These are phyloP conservation scores for Pandion haliaetus DNA, from an alignment of 2,113 vertebrate genomes.

Conservation along the genomic window DNA sequence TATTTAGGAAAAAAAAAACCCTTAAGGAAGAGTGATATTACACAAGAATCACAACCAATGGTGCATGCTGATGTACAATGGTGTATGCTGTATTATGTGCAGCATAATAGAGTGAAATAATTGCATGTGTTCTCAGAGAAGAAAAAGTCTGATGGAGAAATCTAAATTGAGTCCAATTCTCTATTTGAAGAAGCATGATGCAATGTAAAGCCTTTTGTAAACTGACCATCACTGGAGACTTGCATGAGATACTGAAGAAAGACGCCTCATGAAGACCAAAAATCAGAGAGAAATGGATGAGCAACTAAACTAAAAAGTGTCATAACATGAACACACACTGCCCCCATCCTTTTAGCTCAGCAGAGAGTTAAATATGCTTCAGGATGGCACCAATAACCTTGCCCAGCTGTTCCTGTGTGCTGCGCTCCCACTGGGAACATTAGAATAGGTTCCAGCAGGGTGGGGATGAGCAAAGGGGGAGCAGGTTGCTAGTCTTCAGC, in stretches of 20 bases:
- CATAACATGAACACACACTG: not conserved
- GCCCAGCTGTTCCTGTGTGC: not conserved
- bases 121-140: not conserved
- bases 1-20: not conserved
- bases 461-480: conserved; percentile 35
- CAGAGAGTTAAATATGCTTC: not conserved
- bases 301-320: not conserved
- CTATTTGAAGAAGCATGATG: not conserved
- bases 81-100: not conserved
- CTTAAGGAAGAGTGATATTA: not conserved
- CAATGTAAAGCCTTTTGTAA: not conserved
- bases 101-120: not conserved
- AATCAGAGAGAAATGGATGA: not conserved
- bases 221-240: not conserved
- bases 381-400: not conserved
- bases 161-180: not conserved
- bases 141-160: not conserved
- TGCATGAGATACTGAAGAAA: not conserved
- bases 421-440: not conserved
- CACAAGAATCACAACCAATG: not conserved
- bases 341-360: not conserved
- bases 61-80: not conserved
- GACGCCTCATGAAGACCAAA: not conserved
- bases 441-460: conserved; percentile 22
- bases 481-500: not conserved